These are phyloP conservation scores for Drosophila auraria DNA, from an alignment of 1,140 invertebrate species.

Conservation along the genomic window DNA sequence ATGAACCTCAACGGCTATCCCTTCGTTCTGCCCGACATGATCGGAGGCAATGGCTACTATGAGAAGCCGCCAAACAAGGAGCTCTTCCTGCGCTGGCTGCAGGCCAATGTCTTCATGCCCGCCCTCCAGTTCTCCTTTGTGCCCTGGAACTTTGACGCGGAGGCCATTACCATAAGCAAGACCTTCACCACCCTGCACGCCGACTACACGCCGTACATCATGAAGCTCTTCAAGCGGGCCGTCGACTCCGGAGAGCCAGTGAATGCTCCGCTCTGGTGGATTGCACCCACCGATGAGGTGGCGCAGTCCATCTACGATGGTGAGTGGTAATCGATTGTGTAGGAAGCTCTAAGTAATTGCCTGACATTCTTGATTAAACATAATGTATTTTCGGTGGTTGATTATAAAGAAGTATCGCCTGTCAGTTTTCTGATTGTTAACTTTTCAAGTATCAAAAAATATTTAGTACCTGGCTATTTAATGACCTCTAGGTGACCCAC, in stretches of 20 bases:
- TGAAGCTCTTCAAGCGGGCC: constrained; percentile 87
- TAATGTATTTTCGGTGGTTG: too few relatives aligned
- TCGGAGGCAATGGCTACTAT: constrained; percentile 94
- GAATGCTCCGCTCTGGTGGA: constrained; percentile 97
- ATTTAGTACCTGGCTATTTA: background rate
- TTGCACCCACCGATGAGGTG: constrained; percentile 89
- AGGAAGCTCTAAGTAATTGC: background rate
- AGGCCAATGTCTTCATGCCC: constrained; percentile 94
- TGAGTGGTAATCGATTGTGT: constrained; percentile 74
- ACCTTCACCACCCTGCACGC: constrained; percentile 90
- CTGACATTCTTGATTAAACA: background rate
- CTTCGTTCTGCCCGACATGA: constrained; percentile 95
- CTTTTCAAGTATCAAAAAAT: background rate
- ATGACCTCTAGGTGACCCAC: too few relatives aligned
- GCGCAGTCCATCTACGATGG: constrained; percentile 89
- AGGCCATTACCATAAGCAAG: constrained; percentile 89
- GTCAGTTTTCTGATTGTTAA: background rate
- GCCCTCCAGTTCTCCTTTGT: constrained; percentile 94
- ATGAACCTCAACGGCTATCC: constrained; percentile 94
- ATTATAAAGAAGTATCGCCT: background rate
- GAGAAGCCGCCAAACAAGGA: constrained; percentile 89
- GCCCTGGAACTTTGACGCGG: constrained; percentile 94
- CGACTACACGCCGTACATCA: constrained; percentile 88
- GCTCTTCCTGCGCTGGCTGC: constrained; percentile 95
- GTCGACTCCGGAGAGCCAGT: constrained; percentile 89